Evolutionary conservation across 1,140 invertebrate species (phyloP).

Genomic region (Acromyrmex heyeri): DNA sequence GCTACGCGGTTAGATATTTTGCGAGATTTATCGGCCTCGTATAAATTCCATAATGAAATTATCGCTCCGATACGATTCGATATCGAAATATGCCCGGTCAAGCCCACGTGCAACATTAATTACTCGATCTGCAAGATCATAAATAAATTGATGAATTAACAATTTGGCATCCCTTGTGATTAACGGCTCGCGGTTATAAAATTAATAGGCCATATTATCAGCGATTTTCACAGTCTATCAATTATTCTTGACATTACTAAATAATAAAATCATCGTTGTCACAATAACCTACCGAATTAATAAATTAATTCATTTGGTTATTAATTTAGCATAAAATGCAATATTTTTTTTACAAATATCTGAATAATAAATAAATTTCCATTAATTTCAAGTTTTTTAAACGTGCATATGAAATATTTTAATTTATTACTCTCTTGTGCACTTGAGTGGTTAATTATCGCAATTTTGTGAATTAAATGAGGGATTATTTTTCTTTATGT

Average conservation of each 20-base stretch:
- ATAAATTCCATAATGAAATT: slow-evolving; percentile 61
- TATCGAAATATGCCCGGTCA: slow-evolving; percentile 55
- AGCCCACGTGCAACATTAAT: slow-evolving; percentile 61
- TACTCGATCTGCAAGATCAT: slow-evolving; percentile 61
- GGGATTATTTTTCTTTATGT: not conserved
- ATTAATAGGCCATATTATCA: slow-evolving; percentile 61
- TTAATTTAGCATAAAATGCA: not conserved
- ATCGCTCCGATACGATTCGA: slow-evolving; percentile 56
- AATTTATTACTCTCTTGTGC: slow-evolving; percentile 5
- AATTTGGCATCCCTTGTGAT: slow-evolving; percentile 61
- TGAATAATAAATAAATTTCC: not conserved
- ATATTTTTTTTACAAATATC: not conserved
- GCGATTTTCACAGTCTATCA: slow-evolving; percentile 56
- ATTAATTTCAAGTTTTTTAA: not conserved
- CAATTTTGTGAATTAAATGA: slow-evolving; percentile 30
- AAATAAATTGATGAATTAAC: slow-evolving; percentile 66
- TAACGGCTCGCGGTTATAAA: slow-evolving; percentile 59
- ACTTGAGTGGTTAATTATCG: slow-evolving; percentile 23
- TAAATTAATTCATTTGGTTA: slow-evolving; percentile 20
- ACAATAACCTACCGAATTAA: slow-evolving; percentile 36
- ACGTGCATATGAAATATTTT: slow-evolving; percentile 4
- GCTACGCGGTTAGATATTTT: slow-evolving; percentile 23
- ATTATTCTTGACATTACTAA: slow-evolving; percentile 49
- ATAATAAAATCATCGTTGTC: slow-evolving; percentile 50
- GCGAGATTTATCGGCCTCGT: slow-evolving; percentile 43